Evolutionary conservation across 2,113 vertebrate species (phyloP), one percentile per base, ranked within the genome.

Genomic region (Microtus richardsoni): DNA sequence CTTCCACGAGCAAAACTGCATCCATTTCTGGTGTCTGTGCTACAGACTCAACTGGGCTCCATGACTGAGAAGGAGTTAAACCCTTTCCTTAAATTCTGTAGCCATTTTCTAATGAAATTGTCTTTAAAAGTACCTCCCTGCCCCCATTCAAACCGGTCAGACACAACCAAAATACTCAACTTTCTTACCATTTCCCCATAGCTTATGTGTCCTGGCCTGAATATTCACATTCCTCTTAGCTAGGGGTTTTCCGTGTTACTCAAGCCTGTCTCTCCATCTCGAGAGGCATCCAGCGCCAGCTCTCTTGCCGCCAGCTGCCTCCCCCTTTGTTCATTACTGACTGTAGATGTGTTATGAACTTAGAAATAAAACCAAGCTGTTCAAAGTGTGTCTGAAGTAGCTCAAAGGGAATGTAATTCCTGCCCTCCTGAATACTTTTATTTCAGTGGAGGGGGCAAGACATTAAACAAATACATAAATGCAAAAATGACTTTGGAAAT

Each of bases 1-100:
- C 94, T 97, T 97, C 97, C 41, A 93, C 97, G 96, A 96, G 93
- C 68, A 97, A 58, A 44, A 95, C 95, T 91, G 94, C 82, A 93
- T 96, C 80, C 95, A 33, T 96, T 96, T 96, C 85, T 47, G 54
- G 12, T 82, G 36, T 94, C 54, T 70, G 49, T 85, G 74, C 78
- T 89, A 26, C 80, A 89, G 84, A 93, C 91, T 91, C 49, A 96
- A 91, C 94, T 94, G 90, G 95, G 82, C 84, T 78, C 36, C 60
- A 71, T 90, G 93, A 94, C 87, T 96, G 97, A 62, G n/a, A 73
- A 74, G 92, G 44, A 91, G 71, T 88, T 96, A 96, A 96, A 88
- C 70, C n/a, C 74, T 70, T 7, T 70, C 91, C 66, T 96, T 44
- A 71, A 93, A 89, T 97, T 94, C 79, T 95, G 10, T 89, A 95